These are phyloP conservation scores for Macrostomum lignano DNA, from an alignment of 1,140 invertebrate species.

Conservation along the genomic window DNA sequence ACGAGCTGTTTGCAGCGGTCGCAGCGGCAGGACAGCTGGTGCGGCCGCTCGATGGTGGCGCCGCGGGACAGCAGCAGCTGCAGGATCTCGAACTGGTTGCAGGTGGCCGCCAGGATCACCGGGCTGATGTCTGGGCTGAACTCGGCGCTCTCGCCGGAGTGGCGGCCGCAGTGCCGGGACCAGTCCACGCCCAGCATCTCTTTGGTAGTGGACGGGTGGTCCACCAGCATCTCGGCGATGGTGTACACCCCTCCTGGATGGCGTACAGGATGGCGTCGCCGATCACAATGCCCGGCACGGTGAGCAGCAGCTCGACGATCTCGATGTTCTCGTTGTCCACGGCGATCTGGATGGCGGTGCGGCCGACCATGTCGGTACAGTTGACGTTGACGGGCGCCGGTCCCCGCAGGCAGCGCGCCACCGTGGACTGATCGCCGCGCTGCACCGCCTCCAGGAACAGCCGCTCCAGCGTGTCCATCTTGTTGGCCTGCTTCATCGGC, in stretches of 20 bases:
- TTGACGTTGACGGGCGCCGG: constrained; percentile 33
- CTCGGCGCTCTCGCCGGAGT: constrained; percentile 26
- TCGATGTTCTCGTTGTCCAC: constrained; percentile 14
- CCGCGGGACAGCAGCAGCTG: constrained; percentile 29
- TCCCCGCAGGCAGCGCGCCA: constrained; percentile 29
- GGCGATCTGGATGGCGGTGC: constrained; percentile 30
- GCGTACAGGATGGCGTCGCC: constrained; percentile 31
- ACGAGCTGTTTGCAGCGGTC: constrained; percentile 23
- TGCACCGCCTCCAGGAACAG: constrained; percentile 33
- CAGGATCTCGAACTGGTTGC: constrained; percentile 33
- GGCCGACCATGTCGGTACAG: constrained; percentile 32
- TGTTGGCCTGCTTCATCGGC: constrained; percentile 17
- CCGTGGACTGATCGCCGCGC: constrained; percentile 31
- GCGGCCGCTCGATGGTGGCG: constrained; percentile 23
- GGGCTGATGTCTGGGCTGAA: constrained; percentile 29
- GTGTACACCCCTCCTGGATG: constrained; percentile 32
- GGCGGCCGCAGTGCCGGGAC: constrained; percentile 14
- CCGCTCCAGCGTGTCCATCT: constrained; percentile 26
- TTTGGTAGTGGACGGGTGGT: constrained; percentile 30
- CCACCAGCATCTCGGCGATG: constrained; percentile 34
- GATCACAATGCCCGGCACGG: constrained; percentile 26
- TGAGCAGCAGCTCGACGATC: constrained; percentile 28
- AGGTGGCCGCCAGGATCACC: constrained; percentile 31
- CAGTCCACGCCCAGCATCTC: constrained; percentile 30
- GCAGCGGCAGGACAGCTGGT: constrained; percentile 29